A percentile compares a stretch with the other conserved stretches of the same genome.
phyloP scores from a whole-genome alignment of 2,888 invertebrate species.

The Diadegma fenestrale region DNA sequence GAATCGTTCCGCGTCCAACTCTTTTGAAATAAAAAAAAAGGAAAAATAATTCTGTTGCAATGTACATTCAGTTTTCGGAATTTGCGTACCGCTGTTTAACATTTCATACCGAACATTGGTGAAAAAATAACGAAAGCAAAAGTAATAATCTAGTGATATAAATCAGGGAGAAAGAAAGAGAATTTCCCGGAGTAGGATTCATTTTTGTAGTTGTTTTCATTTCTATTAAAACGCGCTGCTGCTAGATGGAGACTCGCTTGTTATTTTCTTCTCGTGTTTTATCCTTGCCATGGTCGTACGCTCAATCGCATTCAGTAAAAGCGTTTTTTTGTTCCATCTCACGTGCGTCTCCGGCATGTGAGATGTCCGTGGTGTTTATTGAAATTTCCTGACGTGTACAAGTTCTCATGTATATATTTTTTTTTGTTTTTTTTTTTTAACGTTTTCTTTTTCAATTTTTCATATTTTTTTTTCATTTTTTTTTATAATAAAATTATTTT shows the following conservation, averaged over 20 bases:
- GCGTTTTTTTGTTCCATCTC: constrained; percentile 38
- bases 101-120: not conserved
- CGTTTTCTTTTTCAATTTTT: constrained; percentile 65
- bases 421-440: constrained; percentile 25
- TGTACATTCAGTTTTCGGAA: not conserved
- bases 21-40: constrained; percentile 38
- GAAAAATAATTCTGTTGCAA: constrained; percentile 21
- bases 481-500: constrained; percentile 87
- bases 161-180: constrained; percentile 37
- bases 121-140: not conserved
- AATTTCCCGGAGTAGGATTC: constrained; percentile 39
- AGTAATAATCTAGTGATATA: constrained; percentile 22
- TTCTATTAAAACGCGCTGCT: constrained; percentile 69
- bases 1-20: constrained; percentile 29
- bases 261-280: constrained; percentile 47
- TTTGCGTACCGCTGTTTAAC: constrained; percentile 4
- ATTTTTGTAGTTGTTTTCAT: constrained; percentile 28
- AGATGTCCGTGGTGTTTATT: constrained; percentile 62
- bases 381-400: constrained; percentile 64
- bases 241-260: constrained; percentile 73
- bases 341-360: constrained; percentile 42
- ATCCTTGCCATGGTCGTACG: constrained; percentile 60
- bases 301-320: constrained; percentile 49
- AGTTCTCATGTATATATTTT: constrained; percentile 60
- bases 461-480: constrained; percentile 86